Percentiles rank a stretch among this genome's conserved stretches.
phyloP scores from a whole-genome alignment of 2,113 vertebrate species.

The Hippocampus guttulatus region DNA sequence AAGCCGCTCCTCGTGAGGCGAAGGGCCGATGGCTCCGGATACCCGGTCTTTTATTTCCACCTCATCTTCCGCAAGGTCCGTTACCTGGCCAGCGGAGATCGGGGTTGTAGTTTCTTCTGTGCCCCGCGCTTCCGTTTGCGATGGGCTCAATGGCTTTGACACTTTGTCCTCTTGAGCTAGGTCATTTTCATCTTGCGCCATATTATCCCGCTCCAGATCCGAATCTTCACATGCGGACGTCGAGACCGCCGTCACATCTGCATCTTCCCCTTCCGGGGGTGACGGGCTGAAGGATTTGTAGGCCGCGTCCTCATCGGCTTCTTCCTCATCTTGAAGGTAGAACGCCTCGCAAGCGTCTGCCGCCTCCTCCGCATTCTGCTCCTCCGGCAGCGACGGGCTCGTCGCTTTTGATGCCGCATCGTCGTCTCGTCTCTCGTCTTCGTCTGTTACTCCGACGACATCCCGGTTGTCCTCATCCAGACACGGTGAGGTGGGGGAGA shows the following conservation, averaged over 20 bases:
- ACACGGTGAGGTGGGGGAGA: not conserved
- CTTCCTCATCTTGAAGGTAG: constrained; percentile 4
- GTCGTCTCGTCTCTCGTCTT: not conserved
- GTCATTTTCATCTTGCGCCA: not conserved
- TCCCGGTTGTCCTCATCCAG: not conserved
- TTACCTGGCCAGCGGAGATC: not conserved
- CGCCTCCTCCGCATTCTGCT: not conserved
- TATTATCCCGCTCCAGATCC: not conserved
- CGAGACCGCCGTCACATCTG: not conserved
- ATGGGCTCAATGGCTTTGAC: not conserved
- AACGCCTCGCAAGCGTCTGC: constrained; percentile 1
- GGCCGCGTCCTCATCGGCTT: not conserved
- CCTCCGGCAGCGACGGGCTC: not conserved
- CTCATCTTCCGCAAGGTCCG: not conserved
- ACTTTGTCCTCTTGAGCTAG: not conserved
- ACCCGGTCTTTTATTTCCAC: not conserved
- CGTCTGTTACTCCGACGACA: not conserved
- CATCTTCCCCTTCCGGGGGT: not conserved
- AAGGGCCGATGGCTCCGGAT: not conserved
- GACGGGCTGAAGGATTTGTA: not conserved
- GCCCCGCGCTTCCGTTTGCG: not conserved
- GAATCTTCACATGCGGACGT: not conserved
- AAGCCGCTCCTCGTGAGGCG: not conserved
- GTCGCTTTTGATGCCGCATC: not conserved
- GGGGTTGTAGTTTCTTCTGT: no score